phyloP scores from a whole-genome alignment of 2,113 vertebrate genomes.

The Microcebus murinus region DNA sequence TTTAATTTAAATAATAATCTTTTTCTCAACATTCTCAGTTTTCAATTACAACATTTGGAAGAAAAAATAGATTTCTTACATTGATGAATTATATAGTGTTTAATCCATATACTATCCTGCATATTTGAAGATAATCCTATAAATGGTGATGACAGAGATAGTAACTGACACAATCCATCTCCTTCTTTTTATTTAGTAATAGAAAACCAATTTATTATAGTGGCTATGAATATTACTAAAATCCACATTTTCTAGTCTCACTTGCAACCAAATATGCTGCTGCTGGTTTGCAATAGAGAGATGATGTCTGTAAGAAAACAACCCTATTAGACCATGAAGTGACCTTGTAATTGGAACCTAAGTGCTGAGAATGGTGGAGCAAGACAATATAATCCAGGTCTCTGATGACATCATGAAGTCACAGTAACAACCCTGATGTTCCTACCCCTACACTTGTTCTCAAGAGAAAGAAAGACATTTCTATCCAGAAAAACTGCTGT shows the following conservation, averaged over 20 bases:
- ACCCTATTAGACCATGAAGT: neutral
- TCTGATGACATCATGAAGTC: neutral
- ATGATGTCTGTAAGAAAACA: neutral
- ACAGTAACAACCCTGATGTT: neutral
- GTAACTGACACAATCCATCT: neutral
- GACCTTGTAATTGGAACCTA: neutral
- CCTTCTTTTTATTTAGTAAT: neutral
- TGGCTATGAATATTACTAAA: neutral
- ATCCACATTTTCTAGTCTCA: neutral
- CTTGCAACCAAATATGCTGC: neutral
- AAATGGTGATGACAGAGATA: neutral
- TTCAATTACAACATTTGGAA: neutral
- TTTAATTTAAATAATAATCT: slow-evolving; percentile 21
- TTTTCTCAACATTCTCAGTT: slow-evolving; percentile 20
- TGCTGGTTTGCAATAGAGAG: neutral
- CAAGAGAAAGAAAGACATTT: neutral
- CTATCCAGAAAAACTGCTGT: neutral
- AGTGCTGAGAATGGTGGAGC: neutral
- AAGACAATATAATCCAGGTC: neutral
- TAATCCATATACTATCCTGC: neutral
- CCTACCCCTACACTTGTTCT: neutral
- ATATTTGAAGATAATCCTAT: slow-evolving; percentile 21
- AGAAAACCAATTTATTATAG: neutral
- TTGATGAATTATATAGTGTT: neutral
- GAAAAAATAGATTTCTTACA: slow-evolving; percentile 18